phyloP scores from a whole-genome alignment of 2,797 vertebrate genomes.

The Oreortyx pictus region DNA sequence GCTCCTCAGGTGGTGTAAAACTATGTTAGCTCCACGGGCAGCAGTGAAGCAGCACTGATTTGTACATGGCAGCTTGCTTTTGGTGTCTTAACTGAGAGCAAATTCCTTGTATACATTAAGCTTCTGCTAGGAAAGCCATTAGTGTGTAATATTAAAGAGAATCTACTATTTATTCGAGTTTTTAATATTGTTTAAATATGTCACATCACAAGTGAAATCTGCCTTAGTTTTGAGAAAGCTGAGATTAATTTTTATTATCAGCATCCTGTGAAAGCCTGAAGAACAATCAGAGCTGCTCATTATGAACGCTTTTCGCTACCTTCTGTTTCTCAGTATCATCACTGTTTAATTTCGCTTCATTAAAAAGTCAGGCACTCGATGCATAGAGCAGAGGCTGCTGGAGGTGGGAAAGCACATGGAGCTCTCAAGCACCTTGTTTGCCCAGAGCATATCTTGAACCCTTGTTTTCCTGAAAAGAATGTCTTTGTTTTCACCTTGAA shows the following conservation, averaged over 20 bases:
- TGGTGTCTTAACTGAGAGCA: not conserved
- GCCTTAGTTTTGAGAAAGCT: constrained; percentile 6
- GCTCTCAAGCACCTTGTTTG: constrained; percentile 24
- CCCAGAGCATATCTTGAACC: not conserved
- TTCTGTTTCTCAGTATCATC: constrained; percentile 38
- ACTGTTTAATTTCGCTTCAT: constrained; percentile 12
- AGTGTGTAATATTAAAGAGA: not conserved
- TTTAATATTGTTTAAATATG: not conserved
- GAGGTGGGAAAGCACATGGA: not conserved
- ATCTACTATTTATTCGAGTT: not conserved
- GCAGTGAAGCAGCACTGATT: not conserved
- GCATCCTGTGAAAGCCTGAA: not conserved
- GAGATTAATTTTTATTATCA: not conserved
- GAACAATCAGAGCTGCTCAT: not conserved
- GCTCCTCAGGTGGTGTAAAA: not conserved
- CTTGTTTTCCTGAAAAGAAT: constrained; percentile 46
- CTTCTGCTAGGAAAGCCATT: not conserved
- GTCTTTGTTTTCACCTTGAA: constrained; percentile 44
- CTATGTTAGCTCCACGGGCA: not conserved
- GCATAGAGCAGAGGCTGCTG: constrained; percentile 9
- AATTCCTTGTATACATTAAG: not conserved
- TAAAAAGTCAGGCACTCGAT: constrained; percentile 18
- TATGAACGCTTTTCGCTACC: not conserved
- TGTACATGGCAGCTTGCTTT: not conserved
- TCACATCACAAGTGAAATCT: not conserved